Conservation (phyloP, 1,140 invertebrate genomes). For the Pomacea maculata region DNA sequence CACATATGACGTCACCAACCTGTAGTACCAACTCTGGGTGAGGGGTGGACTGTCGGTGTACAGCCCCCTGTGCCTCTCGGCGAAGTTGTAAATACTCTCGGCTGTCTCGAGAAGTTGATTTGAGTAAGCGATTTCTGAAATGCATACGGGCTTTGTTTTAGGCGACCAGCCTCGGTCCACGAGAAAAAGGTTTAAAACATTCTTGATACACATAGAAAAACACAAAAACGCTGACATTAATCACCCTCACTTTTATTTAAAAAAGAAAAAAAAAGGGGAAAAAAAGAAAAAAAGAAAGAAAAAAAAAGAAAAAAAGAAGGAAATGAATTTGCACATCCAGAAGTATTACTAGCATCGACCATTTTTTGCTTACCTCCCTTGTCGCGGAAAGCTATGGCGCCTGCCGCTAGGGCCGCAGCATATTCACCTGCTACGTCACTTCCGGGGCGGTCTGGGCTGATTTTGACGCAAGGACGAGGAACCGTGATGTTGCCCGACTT, state of each 20-base stretch:
- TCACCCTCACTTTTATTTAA: not conserved
- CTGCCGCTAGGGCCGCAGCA: conserved; percentile 70
- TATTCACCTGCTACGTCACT: conserved; percentile 73
- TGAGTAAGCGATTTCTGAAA: not conserved
- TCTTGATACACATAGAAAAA: not conserved
- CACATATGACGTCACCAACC: too few species aligned
- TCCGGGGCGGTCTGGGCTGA: conserved; percentile 68
- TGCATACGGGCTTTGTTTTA: not conserved
- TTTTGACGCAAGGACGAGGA: conserved; percentile 71
- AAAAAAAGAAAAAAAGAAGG: not conserved
- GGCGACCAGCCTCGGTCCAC: not conserved
- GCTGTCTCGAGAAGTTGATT: not conserved
- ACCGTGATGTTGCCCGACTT: conserved; percentile 69
- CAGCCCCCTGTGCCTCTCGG: not conserved
- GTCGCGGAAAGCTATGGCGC: conserved; percentile 68
- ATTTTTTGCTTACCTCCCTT: conserved; percentile 1
- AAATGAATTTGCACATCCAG: too few species aligned
- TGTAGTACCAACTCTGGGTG: too few species aligned
- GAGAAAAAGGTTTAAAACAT: not conserved
- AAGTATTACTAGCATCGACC: too few species aligned
- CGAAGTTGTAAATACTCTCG: not conserved
- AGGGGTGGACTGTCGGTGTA: not conserved
- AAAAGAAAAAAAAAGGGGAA: not conserved
- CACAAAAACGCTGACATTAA: not conserved
- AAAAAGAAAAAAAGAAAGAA: not conserved